Percentiles rank a stretch among this genome's conserved stretches.
These are phyloP conservation scores for Epinotia nisella DNA, from an alignment of 2,888 invertebrate species.

Conservation along the genomic window DNA sequence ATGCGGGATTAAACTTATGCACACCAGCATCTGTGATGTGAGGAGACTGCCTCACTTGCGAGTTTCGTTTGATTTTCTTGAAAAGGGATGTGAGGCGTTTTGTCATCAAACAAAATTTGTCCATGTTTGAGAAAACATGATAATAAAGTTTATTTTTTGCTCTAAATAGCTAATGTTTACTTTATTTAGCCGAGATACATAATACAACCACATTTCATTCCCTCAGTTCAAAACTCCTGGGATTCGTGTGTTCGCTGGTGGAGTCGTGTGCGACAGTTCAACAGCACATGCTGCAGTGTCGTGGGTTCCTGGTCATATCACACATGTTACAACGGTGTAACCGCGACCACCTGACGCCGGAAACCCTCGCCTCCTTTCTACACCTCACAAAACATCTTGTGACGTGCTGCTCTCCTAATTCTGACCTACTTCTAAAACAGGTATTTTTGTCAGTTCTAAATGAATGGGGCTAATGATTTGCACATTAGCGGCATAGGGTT, in stretches of 20 bases:
- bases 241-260: slow-evolving; percentile 98
- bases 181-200: neutral
- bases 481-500: slow-evolving; percentile 28
- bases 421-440: slow-evolving; percentile 96
- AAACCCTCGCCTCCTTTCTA: slow-evolving; percentile 96
- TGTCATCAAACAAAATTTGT: slow-evolving; percentile 19
- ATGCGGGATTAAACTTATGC: slow-evolving; percentile 54
- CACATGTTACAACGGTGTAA: slow-evolving; percentile 97
- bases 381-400: slow-evolving; percentile 96
- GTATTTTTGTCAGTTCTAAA: slow-evolving; percentile 70
- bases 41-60: slow-evolving; percentile 16
- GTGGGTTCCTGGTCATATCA: slow-evolving; percentile 99
- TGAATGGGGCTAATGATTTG: slow-evolving; percentile 20
- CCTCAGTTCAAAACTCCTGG: slow-evolving; percentile 95
- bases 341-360: slow-evolving; percentile 96
- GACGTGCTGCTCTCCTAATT: slow-evolving; percentile 96
- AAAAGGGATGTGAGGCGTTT: slow-evolving; percentile 13
- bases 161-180: neutral
- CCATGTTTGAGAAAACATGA: slow-evolving; percentile 16
- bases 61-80: slow-evolving; percentile 30
- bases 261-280: slow-evolving; percentile 99
- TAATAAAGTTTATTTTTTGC: neutral
- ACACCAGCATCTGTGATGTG: slow-evolving; percentile 48
- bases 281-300: slow-evolving; percentile 99
- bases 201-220: slow-evolving; percentile 46